Percentiles rank a stretch among this genome's conserved stretches.
phyloP scores from a whole-genome alignment of 2,888 invertebrate species.

The Nephrotoma flavescens region DNA sequence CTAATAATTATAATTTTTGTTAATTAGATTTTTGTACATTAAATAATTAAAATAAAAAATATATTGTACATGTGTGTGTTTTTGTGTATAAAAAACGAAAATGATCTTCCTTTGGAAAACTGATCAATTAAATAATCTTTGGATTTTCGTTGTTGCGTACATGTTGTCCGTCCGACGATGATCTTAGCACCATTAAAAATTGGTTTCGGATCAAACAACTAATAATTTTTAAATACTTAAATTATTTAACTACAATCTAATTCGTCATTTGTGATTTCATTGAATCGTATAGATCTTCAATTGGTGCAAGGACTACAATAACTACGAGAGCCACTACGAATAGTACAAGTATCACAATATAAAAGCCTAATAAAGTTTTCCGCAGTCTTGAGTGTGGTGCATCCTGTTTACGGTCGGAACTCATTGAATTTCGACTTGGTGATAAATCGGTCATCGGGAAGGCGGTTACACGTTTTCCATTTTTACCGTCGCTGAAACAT shows the following conservation, averaged over 20 bases:
- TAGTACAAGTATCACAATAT: slow-evolving; percentile 51
- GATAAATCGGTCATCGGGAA: slow-evolving; percentile 77
- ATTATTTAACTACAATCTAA: neutral
- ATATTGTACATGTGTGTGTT: neutral
- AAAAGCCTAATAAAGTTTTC: slow-evolving; percentile 62
- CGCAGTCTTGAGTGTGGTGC: slow-evolving; percentile 52
- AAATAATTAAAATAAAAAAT: neutral
- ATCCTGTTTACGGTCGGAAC: slow-evolving; percentile 56
- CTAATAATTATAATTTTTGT: neutral
- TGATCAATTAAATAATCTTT: neutral
- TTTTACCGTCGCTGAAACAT: slow-evolving; percentile 60
- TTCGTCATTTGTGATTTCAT: neutral
- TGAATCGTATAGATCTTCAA: slow-evolving; percentile 41
- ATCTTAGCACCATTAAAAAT: neutral
- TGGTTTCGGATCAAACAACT: neutral
- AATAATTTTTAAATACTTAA: neutral
- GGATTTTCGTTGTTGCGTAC: neutral
- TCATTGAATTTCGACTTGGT: slow-evolving; percentile 43
- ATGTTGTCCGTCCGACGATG: neutral
- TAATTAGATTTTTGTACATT: neutral
- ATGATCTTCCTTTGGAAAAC: neutral
- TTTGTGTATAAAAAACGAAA: neutral
- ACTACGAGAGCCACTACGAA: slow-evolving; percentile 61
- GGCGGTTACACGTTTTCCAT: slow-evolving; percentile 55
- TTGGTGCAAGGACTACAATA: slow-evolving; percentile 59